These are phyloP conservation scores for Archaeoteleia sp. DNA, from an alignment of 2,888 invertebrate genomes.

Conservation along the genomic window DNA sequence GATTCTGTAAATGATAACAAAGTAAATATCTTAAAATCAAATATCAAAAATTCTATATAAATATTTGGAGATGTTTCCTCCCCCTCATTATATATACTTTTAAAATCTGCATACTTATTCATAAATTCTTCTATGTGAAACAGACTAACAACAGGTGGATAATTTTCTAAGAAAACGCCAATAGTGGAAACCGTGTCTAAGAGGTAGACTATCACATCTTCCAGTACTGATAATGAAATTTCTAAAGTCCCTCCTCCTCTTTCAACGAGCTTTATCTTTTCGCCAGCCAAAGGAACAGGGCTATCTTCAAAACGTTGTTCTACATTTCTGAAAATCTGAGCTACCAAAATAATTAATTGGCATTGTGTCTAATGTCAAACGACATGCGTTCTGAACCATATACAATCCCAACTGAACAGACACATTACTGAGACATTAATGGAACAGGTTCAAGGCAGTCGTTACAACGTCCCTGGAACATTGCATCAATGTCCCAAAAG, in stretches of 20 bases:
- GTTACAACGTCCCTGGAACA: too few species aligned
- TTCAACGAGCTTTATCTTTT: conserved; percentile 62
- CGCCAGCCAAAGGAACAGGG: conserved; percentile 58
- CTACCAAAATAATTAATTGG: conserved; percentile 35
- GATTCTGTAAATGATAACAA: conserved; percentile 78
- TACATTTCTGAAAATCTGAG: conserved; percentile 71
- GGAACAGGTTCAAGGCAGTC: too few species aligned
- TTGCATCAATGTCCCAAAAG: too few species aligned
- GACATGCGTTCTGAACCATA: too few species aligned
- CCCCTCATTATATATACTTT: conserved; percentile 20
- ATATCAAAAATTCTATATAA: conserved; percentile 7
- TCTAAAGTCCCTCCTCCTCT: conserved; percentile 51
- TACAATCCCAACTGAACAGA: too few species aligned
- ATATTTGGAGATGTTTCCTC: conserved; percentile 11
- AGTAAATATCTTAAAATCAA: conserved; percentile 1
- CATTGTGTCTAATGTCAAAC: too few species aligned
- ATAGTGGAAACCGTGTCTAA: conserved; percentile 83
- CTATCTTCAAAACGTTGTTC: conserved; percentile 65
- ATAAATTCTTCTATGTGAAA: conserved; percentile 79
- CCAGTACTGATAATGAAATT: conserved; percentile 76
- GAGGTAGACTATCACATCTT: conserved; percentile 82
- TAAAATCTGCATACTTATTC: conserved; percentile 64
- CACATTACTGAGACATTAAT: too few species aligned
- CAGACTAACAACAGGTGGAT: conserved; percentile 77
- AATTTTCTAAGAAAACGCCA: conserved; percentile 81